These are phyloP conservation scores for Drosophila diplacantha DNA, from an alignment of 2,888 invertebrate genomes.

Conservation along the genomic window DNA sequence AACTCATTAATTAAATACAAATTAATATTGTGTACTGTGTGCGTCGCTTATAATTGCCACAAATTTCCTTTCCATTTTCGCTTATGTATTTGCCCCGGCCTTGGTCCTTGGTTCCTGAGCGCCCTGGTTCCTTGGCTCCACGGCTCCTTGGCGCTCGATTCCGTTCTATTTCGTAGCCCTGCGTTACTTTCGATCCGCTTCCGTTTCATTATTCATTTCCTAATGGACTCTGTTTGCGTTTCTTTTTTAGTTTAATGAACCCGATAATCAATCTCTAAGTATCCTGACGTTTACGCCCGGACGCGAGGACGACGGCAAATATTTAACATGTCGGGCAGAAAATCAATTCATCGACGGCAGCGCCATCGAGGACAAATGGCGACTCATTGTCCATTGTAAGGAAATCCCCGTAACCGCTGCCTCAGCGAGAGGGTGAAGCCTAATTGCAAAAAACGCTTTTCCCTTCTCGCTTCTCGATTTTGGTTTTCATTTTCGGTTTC, in stretches of 20 bases:
- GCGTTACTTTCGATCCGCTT: conserved; percentile 30
- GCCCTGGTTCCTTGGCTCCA: conserved; percentile 27
- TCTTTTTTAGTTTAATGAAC: conserved; percentile 84
- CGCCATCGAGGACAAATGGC: conserved; percentile 91
- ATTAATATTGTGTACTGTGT: conserved; percentile 43
- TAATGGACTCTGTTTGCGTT: conserved; percentile 69
- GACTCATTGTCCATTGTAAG: conserved; percentile 93
- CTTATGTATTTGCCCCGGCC: conserved; percentile 26
- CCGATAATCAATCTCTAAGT: conserved; percentile 90
- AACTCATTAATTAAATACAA: conserved; percentile 49
- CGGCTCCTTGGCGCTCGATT: conserved; percentile 3
- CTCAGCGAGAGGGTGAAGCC: conserved; percentile 22
- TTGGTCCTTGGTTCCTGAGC: conserved; percentile 23
- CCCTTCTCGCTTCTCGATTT: conserved; percentile 6
- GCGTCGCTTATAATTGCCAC: conserved; percentile 61
- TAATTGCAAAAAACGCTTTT: conserved; percentile 48
- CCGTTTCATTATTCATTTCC: conserved; percentile 71
- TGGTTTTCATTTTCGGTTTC: conserved; percentile 10
- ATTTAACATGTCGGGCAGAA: conserved; percentile 91
- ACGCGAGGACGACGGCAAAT: conserved; percentile 93
- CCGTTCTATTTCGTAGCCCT: conserved; percentile 15
- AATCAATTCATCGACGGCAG: conserved; percentile 91
- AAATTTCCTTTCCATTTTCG: conserved; percentile 54
- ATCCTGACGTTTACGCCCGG: conserved; percentile 89
- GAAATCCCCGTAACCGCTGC: conserved; percentile 17